Evolutionary conservation across 2,113 vertebrate species (phyloP), one percentile per base, ranked within the genome.

Genomic region (Hypomesus transpacificus): DNA sequence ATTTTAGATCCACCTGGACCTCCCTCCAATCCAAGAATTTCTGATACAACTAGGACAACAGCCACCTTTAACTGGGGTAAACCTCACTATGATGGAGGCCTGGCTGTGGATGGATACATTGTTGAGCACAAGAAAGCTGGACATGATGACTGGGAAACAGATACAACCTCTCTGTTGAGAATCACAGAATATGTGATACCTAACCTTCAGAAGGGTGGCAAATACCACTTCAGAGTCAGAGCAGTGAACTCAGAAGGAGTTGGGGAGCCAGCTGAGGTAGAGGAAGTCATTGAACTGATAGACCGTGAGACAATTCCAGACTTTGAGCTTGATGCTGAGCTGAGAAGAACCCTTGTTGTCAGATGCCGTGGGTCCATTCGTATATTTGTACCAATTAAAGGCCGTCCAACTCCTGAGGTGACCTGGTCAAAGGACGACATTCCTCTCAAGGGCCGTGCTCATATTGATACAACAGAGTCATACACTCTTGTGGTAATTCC

Each of bases 121-220:
- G 94, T 99, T 71, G 97, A 99, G 70, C 96, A 98, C 87, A 96
- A 95, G 85, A 96, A 96, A 81, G 96, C 95, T 81, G 97, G 95
- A 61, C 93, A 94, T 64, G 97, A 97, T 66, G 91, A 94, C 75
- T 99, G 97, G 97, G 84, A 96, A 79, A 94, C 94, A 85, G 96
- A 96, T 73, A 98, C 94, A 1, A 93, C 91, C 75, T 91, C 91
- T 68, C 92, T 89, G 66, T 80, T 98, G 82, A 94, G 94, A 90
- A 94, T 91, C 80, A 98, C 94, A 73, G 89, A 98, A 81, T 97
- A 96, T 84, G 93, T 98, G 68, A 92, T 97, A 81, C 82, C 94
- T 85, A 96, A 96, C 85, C 93, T 98, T 79, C 93, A 97, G 69
- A 91, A 96, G 66, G 93, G 94, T 86, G 94, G 92, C 68, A 98